A percentile compares a stretch with the other conserved stretches of the same genome.
phyloP scores from a whole-genome alignment of 2,888 invertebrate genomes.

The Andrena chrysosceles region DNA sequence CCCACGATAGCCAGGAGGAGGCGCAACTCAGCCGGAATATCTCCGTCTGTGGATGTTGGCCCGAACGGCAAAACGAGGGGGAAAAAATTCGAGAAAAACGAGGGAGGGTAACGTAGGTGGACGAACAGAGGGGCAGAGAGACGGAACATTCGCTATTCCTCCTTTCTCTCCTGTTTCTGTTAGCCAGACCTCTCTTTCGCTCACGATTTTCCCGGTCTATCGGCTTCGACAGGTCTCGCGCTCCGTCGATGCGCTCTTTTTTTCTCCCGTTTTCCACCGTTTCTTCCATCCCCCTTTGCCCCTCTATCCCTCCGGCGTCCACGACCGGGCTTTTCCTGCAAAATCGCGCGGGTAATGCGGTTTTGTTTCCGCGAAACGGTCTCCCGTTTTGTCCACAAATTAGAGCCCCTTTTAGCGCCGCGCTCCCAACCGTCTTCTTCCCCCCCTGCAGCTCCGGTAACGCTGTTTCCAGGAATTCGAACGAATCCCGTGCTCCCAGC shows the following conservation, averaged over 20 bases:
- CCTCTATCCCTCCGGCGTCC: background rate
- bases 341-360: slow-evolving; percentile 35
- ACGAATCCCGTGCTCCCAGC: background rate
- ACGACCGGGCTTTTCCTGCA: background rate
- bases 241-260: background rate
- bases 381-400: background rate
- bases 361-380: slow-evolving; percentile 4
- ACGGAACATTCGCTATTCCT: slow-evolving; percentile 19
- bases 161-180: slow-evolving; percentile 70
- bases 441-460: background rate
- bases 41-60: slow-evolving; percentile 69
- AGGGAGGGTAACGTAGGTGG: slow-evolving; percentile 18
- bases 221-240: slow-evolving; percentile 42
- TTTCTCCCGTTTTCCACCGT: background rate
- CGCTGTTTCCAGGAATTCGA: slow-evolving; percentile 1
- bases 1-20: slow-evolving; percentile 79
- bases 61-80: slow-evolving; percentile 36
- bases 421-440: no score
- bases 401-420: background rate
- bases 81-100: slow-evolving; percentile 61
- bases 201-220: slow-evolving; percentile 48
- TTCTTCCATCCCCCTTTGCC: background rate
- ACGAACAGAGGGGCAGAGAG: slow-evolving; percentile 36
- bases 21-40: slow-evolving; percentile 83
- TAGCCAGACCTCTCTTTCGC: slow-evolving; percentile 49